phyloP scores from a whole-genome alignment of 2,797 vertebrate genomes.

The Momotus momota region DNA sequence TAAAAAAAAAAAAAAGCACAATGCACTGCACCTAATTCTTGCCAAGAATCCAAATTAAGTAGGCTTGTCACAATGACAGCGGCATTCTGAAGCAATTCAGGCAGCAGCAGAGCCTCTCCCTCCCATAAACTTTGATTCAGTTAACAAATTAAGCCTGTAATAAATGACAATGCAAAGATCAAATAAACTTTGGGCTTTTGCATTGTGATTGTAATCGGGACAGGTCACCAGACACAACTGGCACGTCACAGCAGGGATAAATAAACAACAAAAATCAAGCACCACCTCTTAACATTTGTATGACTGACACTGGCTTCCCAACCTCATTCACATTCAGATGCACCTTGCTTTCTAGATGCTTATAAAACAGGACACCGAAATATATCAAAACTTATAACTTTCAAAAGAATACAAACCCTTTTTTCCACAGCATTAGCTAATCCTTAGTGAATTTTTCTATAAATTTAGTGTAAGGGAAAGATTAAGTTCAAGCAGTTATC shows the following conservation, averaged over 20 bases:
- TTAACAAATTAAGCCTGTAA: neutral
- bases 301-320: neutral
- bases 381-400: neutral
- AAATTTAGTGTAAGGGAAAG: neutral
- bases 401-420: neutral
- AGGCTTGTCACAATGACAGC: neutral
- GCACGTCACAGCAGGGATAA: neutral
- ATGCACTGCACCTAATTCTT: neutral
- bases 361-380: neutral
- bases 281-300: neutral
- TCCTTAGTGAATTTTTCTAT: neutral
- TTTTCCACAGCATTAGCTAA: neutral
- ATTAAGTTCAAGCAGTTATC: neutral
- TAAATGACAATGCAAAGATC: neutral
- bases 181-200: neutral
- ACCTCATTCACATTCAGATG: neutral
- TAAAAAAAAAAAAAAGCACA: neutral
- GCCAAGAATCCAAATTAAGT: neutral
- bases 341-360: neutral
- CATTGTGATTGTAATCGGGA: neutral
- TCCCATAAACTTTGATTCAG: neutral
- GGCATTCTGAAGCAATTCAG: neutral
- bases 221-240: neutral
- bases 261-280: neutral
- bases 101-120: neutral